phyloP scores from a whole-genome alignment of 2,888 invertebrate species.

The Platycheirus albimanus region DNA sequence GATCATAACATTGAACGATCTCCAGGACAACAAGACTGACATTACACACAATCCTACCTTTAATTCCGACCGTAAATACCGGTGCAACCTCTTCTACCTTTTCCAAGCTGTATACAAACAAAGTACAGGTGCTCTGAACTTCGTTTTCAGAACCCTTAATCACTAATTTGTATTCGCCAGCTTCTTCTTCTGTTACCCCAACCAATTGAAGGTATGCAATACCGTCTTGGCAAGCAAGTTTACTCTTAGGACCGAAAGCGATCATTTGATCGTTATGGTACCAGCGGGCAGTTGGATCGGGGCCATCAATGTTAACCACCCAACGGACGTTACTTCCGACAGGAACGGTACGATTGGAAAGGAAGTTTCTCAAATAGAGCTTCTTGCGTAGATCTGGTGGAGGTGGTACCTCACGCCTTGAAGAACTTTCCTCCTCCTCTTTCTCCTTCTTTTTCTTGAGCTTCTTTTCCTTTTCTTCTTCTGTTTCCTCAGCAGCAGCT shows the following conservation, averaged over 20 bases:
- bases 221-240: slow-evolving; percentile 86
- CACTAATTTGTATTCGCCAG: slow-evolving; percentile 90
- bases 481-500: slow-evolving; percentile 77
- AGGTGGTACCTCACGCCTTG: slow-evolving; percentile 80
- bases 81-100: slow-evolving; percentile 86
- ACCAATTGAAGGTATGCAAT: slow-evolving; percentile 89
- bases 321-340: slow-evolving; percentile 90
- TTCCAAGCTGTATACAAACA: slow-evolving; percentile 81
- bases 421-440: slow-evolving; percentile 77
- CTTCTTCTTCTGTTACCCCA: slow-evolving; percentile 87
- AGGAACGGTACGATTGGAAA: slow-evolving; percentile 90
- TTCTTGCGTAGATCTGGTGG: slow-evolving; percentile 83
- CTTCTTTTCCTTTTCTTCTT: slow-evolving; percentile 77
- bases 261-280: slow-evolving; percentile 86
- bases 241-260: slow-evolving; percentile 85
- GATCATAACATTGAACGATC: slow-evolving; percentile 65
- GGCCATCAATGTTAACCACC: slow-evolving; percentile 90
- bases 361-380: slow-evolving; percentile 87
- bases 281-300: slow-evolving; percentile 89
- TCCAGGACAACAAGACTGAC: slow-evolving; percentile 61
- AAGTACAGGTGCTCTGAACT: slow-evolving; percentile 87
- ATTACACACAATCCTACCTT: slow-evolving; percentile 84
- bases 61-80: slow-evolving; percentile 89
- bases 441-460: slow-evolving; percentile 78
- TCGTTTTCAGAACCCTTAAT: slow-evolving; percentile 90